A percentile compares a stretch with the other conserved stretches of the same genome.
These are phyloP conservation scores for Drosophila guanche DNA, from an alignment of 1,140 invertebrate genomes.

Conservation along the genomic window DNA sequence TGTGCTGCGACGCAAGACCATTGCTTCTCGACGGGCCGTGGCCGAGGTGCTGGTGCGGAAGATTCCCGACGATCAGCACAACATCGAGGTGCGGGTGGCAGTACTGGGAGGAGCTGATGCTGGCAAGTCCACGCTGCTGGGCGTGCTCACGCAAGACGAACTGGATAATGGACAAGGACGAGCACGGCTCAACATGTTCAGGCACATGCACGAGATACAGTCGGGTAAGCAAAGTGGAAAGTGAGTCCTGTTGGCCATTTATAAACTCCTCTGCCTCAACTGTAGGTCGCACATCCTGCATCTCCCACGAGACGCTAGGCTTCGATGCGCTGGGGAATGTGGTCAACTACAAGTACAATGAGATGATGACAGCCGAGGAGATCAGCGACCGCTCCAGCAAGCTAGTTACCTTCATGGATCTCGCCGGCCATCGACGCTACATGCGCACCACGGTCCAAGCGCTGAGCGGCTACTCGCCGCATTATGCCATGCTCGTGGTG, in stretches of 20 bases:
- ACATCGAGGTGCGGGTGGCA: slow-evolving; percentile 94
- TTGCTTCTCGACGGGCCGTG: slow-evolving; percentile 85
- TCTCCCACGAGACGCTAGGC: slow-evolving; percentile 98
- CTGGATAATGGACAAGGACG: slow-evolving; percentile 97
- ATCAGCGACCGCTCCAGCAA: slow-evolving; percentile 96
- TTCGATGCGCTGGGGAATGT: slow-evolving; percentile 92
- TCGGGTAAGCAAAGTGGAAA: slow-evolving; percentile 84
- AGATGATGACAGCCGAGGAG: slow-evolving; percentile 96
- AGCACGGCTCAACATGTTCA: slow-evolving; percentile 96
- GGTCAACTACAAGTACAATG: slow-evolving; percentile 93
- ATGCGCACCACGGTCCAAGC: slow-evolving; percentile 97
- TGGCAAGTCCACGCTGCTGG: slow-evolving; percentile 96
- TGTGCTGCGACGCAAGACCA: slow-evolving; percentile 84
- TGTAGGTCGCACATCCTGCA: slow-evolving; percentile 95
- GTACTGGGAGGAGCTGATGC: slow-evolving; percentile 97
- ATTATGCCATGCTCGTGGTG: slow-evolving; percentile 97
- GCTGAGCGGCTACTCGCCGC: slow-evolving; percentile 96
- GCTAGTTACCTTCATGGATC: slow-evolving; percentile 97
- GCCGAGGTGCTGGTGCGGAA: slow-evolving; percentile 96
- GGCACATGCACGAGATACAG: slow-evolving; percentile 98
- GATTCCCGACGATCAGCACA: slow-evolving; percentile 95
- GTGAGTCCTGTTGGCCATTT: too few species aligned
- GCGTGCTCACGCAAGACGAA: slow-evolving; percentile 97
- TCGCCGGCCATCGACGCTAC: slow-evolving; percentile 98
- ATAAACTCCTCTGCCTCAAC: neutral